Percentiles rank a stretch among this genome's conserved stretches.
These are phyloP conservation scores for Embidobia sp. DNA, from an alignment of 2,888 invertebrate species.

Conservation along the genomic window DNA sequence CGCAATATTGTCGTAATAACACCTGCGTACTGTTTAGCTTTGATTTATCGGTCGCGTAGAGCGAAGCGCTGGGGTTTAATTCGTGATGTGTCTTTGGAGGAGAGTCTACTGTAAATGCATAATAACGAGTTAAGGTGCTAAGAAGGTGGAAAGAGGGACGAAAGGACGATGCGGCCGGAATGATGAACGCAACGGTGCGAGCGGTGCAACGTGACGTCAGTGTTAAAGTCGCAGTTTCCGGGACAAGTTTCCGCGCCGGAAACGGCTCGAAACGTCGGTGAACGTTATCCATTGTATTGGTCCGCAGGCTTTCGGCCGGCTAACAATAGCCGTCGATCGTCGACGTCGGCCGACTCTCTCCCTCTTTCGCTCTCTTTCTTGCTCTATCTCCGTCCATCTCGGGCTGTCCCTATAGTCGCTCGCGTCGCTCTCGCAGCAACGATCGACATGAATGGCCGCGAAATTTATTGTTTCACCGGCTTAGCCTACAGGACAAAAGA, in stretches of 20 bases:
- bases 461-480: constrained; percentile 80
- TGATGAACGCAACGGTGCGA: constrained; percentile 35
- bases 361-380: constrained; percentile 29
- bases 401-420: neutral
- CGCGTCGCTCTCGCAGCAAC: constrained; percentile 53
- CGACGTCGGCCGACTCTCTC: constrained; percentile 75
- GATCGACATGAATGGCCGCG: constrained; percentile 77
- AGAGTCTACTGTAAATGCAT: constrained; percentile 17
- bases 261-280: constrained; percentile 74
- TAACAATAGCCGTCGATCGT: constrained; percentile 77
- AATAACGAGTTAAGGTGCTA: constrained; percentile 44
- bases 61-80: constrained; percentile 19
- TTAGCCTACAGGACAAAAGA: constrained; percentile 76
- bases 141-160: constrained; percentile 44
- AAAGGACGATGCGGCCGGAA: constrained; percentile 39
- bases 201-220: constrained; percentile 69
- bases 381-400: constrained; percentile 8
- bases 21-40: constrained; percentile 44
- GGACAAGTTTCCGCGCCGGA: constrained; percentile 76
- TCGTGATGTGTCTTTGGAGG: constrained; percentile 19
- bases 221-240: constrained; percentile 77
- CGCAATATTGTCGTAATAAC: constrained; percentile 42
- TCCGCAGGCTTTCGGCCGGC: constrained; percentile 69
- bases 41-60: constrained; percentile 26
- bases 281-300: constrained; percentile 75